Conservation (phyloP, 2,113 vertebrate genomes). For the zebrafish (Danio rerio) region GRCz12tu NC_133185.1:38597001-38597500, state of each 20-base stretch:
- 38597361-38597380: slow-evolving; percentile 31
- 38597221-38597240: slow-evolving; percentile 36
- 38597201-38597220: too few relatives aligned
- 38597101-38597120: too few relatives aligned
- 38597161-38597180: neutral
- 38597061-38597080: too few relatives aligned
- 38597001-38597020: too few relatives aligned
- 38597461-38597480: slow-evolving; percentile 74
- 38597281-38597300: slow-evolving; percentile 21
- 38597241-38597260: neutral
- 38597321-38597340: neutral
- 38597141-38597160: too few relatives aligned
- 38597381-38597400: neutral
- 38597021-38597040: neutral
- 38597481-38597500: slow-evolving; percentile 76
- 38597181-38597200: neutral
- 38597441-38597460: slow-evolving; percentile 73
- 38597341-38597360: neutral
- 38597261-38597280: neutral
- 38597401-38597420: slow-evolving; percentile 43
- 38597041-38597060: neutral
- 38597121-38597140: too few relatives aligned
- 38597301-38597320: slow-evolving; percentile 14
- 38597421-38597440: slow-evolving; percentile 72
- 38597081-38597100: too few relatives aligned